Conservation (phyloP, 2,888 invertebrate species). For the Cistogaster globosa region DNA sequence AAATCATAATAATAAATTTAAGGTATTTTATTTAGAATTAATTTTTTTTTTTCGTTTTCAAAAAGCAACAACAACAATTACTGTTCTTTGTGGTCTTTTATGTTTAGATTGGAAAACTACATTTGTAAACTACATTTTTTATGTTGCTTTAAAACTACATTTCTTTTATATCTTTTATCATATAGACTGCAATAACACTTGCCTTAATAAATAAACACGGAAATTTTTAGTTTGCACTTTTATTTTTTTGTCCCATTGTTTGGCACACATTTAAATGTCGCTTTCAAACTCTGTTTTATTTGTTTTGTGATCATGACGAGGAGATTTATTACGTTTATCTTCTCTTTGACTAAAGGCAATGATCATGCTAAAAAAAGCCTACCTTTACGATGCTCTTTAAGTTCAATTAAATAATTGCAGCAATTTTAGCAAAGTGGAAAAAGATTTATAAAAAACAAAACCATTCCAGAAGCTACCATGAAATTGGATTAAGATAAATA, state of each 20-base stretch:
- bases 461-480: constrained; percentile 44
- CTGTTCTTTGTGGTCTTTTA: neutral
- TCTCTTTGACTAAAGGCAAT: constrained; percentile 7
- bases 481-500: neutral
- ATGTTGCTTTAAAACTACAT: neutral
- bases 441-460: neutral
- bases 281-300: constrained; percentile 44
- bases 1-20: too few relatives aligned
- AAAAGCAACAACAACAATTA: too few relatives aligned
- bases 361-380: constrained; percentile 14
- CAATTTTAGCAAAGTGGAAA: constrained; percentile 75
- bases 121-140: neutral
- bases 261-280: constrained; percentile 4
- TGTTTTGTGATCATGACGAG: neutral
- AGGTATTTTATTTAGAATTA: too few relatives aligned
- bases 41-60: too few relatives aligned
- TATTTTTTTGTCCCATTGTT: constrained; percentile 2
- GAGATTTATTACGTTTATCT: neutral
- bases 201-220: neutral
- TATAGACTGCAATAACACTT: neutral
- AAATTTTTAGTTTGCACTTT: neutral
- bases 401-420: constrained; percentile 82
- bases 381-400: constrained; percentile 61
- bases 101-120: neutral
- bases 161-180: neutral